These are phyloP conservation scores for Clarias pachynema DNA, from an alignment of 2,797 vertebrate genomes.

Conservation along the genomic window DNA sequence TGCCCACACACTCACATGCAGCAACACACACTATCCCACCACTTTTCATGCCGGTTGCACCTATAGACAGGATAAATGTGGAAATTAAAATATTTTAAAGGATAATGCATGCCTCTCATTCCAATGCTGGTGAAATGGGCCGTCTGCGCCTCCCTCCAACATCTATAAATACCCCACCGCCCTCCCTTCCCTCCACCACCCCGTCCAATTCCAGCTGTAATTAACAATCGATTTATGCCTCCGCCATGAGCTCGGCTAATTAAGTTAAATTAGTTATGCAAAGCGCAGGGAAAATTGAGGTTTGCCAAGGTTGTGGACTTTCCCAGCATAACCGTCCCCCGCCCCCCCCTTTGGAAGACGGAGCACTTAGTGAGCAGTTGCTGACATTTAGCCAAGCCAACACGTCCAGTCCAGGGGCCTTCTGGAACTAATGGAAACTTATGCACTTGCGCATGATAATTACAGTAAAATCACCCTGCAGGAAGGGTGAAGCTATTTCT, in stretches of 20 bases:
- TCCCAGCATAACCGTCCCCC: constrained; percentile 14
- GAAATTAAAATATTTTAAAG: constrained; percentile 35
- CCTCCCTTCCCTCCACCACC: not conserved
- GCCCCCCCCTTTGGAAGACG: constrained; percentile 2
- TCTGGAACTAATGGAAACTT: constrained; percentile 42
- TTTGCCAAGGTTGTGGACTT: constrained; percentile 49
- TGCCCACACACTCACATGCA: constrained; percentile 17
- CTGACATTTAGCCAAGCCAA: constrained; percentile 44
- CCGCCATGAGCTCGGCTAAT: constrained; percentile 47
- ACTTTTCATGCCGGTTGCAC: constrained; percentile 22
- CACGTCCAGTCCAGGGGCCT: constrained; percentile 17
- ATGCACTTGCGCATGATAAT: constrained; percentile 30
- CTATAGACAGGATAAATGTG: constrained; percentile 31
- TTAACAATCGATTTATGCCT: constrained; percentile 48
- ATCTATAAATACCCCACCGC: constrained; percentile 39
- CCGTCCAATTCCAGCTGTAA: constrained; percentile 47
- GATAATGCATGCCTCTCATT: constrained; percentile 46
- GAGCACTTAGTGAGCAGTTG: constrained; percentile 21
- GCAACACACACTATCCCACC: not conserved
- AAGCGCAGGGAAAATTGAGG: constrained; percentile 41
- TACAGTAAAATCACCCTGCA: constrained; percentile 17
- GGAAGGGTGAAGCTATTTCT: not conserved
- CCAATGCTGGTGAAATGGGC: not conserved
- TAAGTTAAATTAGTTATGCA: constrained; percentile 54
- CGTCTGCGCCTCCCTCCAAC: not conserved